phyloP scores from a whole-genome alignment of 2,888 invertebrate genomes.

The Myopa testacea region DNA sequence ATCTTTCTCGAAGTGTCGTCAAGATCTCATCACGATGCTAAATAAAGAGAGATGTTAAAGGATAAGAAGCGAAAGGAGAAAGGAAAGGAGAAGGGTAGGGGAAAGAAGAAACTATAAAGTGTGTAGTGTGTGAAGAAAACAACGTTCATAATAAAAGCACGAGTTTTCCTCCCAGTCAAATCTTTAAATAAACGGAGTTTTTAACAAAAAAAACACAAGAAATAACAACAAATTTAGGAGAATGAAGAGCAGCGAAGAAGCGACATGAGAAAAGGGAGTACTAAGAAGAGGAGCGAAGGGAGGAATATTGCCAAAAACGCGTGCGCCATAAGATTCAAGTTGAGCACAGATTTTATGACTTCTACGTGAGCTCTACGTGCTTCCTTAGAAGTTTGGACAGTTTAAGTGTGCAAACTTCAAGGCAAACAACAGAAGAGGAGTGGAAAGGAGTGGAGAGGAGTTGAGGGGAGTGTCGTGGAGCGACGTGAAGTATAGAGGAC shows the following conservation, averaged over 20 bases:
- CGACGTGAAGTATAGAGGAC: not conserved
- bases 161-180: not conserved
- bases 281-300: not conserved
- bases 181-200: not conserved
- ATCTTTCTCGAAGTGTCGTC: constrained; percentile 49
- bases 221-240: not conserved
- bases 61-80: not conserved
- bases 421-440: not conserved
- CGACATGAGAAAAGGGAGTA: not conserved
- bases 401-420: not conserved
- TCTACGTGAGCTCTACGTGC: constrained; percentile 22
- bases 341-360: constrained; percentile 36
- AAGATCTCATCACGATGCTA: constrained; percentile 46
- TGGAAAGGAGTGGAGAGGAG: not conserved
- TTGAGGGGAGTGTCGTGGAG: not conserved
- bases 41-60: constrained; percentile 11
- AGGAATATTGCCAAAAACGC: constrained; percentile 13
- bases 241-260: not conserved
- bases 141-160: too few species aligned
- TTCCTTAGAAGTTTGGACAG: not conserved
- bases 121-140: too few species aligned
- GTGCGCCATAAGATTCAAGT: constrained; percentile 34
- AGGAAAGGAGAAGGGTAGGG: not conserved
- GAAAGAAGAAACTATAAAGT: too few species aligned
- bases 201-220: not conserved